Evolutionary conservation across 2,888 invertebrate genomes (phyloP).

Genomic region (Abscondita cerata): DNA sequence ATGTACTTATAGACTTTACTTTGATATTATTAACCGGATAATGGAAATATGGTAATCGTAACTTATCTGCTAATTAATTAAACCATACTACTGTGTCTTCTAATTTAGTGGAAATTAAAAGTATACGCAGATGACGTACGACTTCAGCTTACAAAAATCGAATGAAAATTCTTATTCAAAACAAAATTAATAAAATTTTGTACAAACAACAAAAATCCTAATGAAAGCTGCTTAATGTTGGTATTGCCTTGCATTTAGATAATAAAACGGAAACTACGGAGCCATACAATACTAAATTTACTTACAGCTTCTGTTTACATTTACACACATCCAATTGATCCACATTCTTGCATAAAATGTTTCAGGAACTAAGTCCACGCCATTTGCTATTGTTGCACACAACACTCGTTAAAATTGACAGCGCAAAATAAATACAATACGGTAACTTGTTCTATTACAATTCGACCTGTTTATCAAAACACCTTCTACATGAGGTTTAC

Average conservation of each 20-base stretch:
- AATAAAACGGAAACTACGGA: conserved; percentile 29
- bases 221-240: too few relatives aligned
- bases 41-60: too few relatives aligned
- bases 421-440: conserved; percentile 22
- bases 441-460: conserved; percentile 10
- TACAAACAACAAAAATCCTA: too few relatives aligned
- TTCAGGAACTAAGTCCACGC: conserved; percentile 28
- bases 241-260: conserved; percentile 18
- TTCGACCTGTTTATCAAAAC: conserved; percentile 19
- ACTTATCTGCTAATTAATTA: too few relatives aligned
- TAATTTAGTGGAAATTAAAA: background rate
- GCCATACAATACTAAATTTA: conserved; percentile 35
- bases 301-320: conserved; percentile 42
- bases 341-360: conserved; percentile 41
- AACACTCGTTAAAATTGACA: conserved; percentile 24
- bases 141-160: background rate
- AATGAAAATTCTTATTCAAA: background rate
- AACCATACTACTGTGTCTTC: too few relatives aligned
- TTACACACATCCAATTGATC: conserved; percentile 37
- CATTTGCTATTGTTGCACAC: conserved; percentile 25
- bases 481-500: conserved; percentile 18
- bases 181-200: conserved; percentile 20
- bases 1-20: too few relatives aligned
- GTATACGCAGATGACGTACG: background rate
- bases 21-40: too few relatives aligned